Base-by-base conservation (phyloP, 2,888 invertebrate genomes). In the Coenonympha glycerion region DNA sequence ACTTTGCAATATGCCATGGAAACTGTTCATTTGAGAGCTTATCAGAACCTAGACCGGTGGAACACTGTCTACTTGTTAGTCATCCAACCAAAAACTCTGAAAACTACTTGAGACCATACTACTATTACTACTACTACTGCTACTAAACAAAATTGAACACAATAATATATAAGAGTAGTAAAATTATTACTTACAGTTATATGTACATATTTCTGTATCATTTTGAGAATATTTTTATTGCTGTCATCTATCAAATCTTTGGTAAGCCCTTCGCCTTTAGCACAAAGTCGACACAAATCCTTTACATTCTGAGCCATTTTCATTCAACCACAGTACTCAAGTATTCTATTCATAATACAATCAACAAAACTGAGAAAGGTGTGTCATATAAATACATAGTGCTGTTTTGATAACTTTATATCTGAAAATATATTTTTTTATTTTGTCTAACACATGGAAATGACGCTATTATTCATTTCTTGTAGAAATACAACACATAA, bases 211-310 rank as follows among this genome's bases (percentile, higher is more conserved):
- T 86, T 83, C 64, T 81, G 76, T 53, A 83, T 69, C 50, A 84
- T 62, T 68, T 79, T 79, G 19, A 79, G 61, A 40, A 81, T 59
- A 69, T 72, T 75, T 66, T 73, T 76, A 59, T 82, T 85, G 53
- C 59, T 73, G 63, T 73, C 74, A 52, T 83, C 79, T 39, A 80
- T 60, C 49, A 87, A 67, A 69, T 86, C 84, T 63, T 86, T 87
- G 37, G 71, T 73, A 67, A 78, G 73, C 45, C 76, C 76, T 50
- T 82, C 73, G 63, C 76, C 76, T 63, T 71, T 78, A 44, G 76
- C 84, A 74, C 87, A 87, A 49, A 87, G 58, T 70, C 87, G 76
- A 70, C 87, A 87, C 60, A 85, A 64, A 53, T 81, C 75, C 61
- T 73, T 77, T 16, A 78, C 47, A 50, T 59, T 51, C 49, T 58